A percentile compares a stretch with the other conserved stretches of the same genome.
Evolutionary conservation across 2,888 invertebrate genomes (phyloP).

Genomic region (Ormyrus thymus): DNA sequence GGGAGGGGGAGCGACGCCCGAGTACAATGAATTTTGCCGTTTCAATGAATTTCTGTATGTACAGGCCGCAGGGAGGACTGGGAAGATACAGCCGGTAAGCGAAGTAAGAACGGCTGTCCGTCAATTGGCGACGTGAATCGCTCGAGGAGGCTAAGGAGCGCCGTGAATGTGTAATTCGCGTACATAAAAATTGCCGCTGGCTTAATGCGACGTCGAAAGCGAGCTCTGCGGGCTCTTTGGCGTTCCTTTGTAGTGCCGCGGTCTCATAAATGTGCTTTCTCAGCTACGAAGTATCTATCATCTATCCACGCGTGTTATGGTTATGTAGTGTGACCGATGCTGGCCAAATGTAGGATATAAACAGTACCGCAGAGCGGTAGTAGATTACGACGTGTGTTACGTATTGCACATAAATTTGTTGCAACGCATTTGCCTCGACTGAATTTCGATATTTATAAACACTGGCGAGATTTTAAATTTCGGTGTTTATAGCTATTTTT

Average conservation of each 20-base stretch:
- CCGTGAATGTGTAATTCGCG: background rate
- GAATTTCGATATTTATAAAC: background rate
- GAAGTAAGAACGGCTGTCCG: too few species aligned
- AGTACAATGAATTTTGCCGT: conserved; percentile 22
- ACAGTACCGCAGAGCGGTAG: conserved; percentile 9
- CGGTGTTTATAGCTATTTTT: too few species aligned
- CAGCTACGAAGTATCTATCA: background rate
- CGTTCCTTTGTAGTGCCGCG: too few species aligned
- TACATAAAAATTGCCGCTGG: background rate
- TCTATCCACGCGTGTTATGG: conserved; percentile 1
- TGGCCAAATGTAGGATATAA: conserved; percentile 13
- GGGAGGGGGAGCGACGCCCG: background rate
- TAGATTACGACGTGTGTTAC: conserved; percentile 7
- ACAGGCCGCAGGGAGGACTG: too few species aligned
- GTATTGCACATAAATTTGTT: conserved; percentile 17
- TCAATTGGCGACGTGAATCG: too few species aligned
- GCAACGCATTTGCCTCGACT: background rate
- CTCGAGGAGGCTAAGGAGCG: background rate
- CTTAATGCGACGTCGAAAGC: too few species aligned
- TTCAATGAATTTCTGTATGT: conserved; percentile 9
- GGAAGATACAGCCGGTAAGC: too few species aligned
- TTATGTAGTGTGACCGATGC: background rate
- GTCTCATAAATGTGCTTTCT: background rate
- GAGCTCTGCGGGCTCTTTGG: too few species aligned
- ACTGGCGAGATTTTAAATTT: too few species aligned